Percentiles rank a stretch among this genome's conserved stretches.
These are phyloP conservation scores for Schizopygopsis pylzovi DNA, from an alignment of 2,797 vertebrate genomes.

Conservation along the genomic window DNA sequence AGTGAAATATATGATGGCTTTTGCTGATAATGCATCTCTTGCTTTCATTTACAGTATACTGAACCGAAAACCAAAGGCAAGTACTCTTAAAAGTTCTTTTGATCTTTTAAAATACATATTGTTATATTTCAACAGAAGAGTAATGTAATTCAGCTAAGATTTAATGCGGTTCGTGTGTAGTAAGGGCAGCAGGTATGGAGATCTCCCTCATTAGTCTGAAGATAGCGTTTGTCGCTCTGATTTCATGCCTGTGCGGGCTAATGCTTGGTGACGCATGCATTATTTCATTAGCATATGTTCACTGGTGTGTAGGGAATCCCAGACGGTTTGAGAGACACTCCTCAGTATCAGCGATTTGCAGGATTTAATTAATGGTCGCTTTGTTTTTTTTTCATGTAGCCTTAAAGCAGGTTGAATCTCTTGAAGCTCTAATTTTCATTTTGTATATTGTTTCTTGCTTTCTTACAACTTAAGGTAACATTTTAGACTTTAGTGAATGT, in stretches of 20 bases:
- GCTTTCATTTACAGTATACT: constrained; percentile 82
- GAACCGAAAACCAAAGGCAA: constrained; percentile 99
- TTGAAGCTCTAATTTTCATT: not conserved
- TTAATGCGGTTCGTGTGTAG: not conserved
- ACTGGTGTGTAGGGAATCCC: constrained; percentile 27
- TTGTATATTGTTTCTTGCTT: not conserved
- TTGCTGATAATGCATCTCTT: constrained; percentile 6
- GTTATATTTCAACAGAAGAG: constrained; percentile 14
- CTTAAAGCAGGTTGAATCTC: not conserved
- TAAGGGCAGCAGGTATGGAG: constrained; percentile 6
- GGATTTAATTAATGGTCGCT: not conserved
- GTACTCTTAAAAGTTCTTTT: constrained; percentile 56
- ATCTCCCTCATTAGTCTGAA: constrained; percentile 41
- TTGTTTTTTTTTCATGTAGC: not conserved
- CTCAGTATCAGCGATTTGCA: constrained; percentile 3
- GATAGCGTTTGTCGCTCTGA: constrained; percentile 30
- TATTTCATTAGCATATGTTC: constrained; percentile 55
- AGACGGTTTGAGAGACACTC: not conserved
- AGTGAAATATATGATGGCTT: constrained; percentile 9
- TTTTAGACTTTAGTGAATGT: not conserved
- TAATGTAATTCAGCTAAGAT: not conserved
- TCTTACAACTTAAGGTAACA: not conserved
- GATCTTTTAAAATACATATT: constrained; percentile 17
- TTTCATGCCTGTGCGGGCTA: constrained; percentile 33
- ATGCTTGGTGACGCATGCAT: constrained; percentile 48